These are phyloP conservation scores for Anoplius nigerrimus DNA, from an alignment of 2,888 invertebrate species.

Conservation along the genomic window DNA sequence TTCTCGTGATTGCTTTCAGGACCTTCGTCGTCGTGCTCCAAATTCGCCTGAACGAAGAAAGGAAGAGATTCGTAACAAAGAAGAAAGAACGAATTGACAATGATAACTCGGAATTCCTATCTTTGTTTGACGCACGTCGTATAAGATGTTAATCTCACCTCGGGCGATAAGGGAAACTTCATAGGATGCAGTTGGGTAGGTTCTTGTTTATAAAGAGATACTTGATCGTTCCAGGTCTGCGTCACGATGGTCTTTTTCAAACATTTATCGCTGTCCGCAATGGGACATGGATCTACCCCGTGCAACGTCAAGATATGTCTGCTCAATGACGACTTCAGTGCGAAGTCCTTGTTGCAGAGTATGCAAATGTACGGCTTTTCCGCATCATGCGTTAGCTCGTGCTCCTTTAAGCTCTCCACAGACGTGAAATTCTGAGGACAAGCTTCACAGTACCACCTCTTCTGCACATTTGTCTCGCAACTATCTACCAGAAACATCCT, in stretches of 20 bases:
- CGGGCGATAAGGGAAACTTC: constrained; percentile 51
- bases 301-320: constrained; percentile 77
- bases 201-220: constrained; percentile 49
- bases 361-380: constrained; percentile 76
- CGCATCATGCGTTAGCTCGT: constrained; percentile 66
- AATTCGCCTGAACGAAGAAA: no score
- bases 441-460: constrained; percentile 68
- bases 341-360: constrained; percentile 77
- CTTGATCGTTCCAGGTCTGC: constrained; percentile 49
- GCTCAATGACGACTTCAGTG: constrained; percentile 74
- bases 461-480: constrained; percentile 56
- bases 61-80: background rate
- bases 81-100: background rate
- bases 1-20: constrained; percentile 66
- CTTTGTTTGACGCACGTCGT: background rate
- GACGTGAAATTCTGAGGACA: constrained; percentile 67
- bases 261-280: constrained; percentile 69
- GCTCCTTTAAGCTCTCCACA: constrained; percentile 65
- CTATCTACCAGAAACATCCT: constrained; percentile 34
- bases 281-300: constrained; percentile 75
- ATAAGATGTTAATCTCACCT: constrained; percentile 34
- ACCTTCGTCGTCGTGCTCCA: constrained; percentile 65
- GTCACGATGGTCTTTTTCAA: constrained; percentile 59
- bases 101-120: background rate
- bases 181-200: constrained; percentile 41